phyloP scores from a whole-genome alignment of 1,140 invertebrate species.

The Druon quercuslanigerum region DNA sequence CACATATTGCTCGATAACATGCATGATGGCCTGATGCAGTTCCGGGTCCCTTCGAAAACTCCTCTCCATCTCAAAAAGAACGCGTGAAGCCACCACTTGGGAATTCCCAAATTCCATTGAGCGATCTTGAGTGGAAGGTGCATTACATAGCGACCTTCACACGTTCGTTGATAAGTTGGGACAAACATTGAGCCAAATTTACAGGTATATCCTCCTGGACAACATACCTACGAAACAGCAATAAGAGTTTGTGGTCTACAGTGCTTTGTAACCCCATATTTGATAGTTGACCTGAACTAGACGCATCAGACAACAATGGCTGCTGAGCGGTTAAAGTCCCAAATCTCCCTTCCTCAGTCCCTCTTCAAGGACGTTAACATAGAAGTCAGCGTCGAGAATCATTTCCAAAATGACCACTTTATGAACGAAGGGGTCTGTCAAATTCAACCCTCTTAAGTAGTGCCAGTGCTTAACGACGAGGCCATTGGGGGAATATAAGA shows the following conservation, averaged over 20 bases:
- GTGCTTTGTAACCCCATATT: too few species aligned
- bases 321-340: constrained; percentile 51
- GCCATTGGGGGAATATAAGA: not conserved
- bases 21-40: too few species aligned
- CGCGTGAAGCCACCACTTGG: not conserved
- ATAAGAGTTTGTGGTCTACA: too few species aligned
- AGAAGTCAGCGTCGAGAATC: not conserved
- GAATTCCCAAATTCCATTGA: not conserved
- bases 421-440: not conserved
- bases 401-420: not conserved
- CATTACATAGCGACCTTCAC: constrained; percentile 8
- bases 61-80: not conserved
- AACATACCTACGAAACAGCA: not conserved
- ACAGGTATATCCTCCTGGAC: not conserved
- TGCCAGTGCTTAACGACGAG: not conserved
- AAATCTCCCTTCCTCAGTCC: not conserved
- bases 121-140: too few species aligned
- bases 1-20: too few species aligned
- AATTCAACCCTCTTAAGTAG: not conserved
- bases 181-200: not conserved
- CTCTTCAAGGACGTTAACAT: not conserved
- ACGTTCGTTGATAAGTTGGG: too few species aligned
- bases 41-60: too few species aligned
- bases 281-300: too few species aligned
- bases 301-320: constrained; percentile 35